Conservation (phyloP, 2,888 invertebrate species). For the Pachymerium ferrugineum region DNA sequence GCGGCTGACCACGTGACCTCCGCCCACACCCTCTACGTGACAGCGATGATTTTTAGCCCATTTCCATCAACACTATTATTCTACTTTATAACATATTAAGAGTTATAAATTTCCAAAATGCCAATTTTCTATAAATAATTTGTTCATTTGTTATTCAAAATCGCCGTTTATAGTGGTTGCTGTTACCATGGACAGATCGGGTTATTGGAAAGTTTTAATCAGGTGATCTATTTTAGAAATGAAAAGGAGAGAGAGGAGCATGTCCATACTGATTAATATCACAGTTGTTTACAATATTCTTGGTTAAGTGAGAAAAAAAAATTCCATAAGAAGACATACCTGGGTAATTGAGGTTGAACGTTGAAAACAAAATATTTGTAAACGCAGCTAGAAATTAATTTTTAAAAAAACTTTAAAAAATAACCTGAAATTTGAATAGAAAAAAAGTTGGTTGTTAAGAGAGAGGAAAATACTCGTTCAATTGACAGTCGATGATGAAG, state of each 20-base stretch:
- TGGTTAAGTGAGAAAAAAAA: no score
- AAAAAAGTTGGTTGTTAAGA: background rate
- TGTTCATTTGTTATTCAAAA: background rate
- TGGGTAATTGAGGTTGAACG: no score
- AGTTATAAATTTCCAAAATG: no score
- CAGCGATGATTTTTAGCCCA: background rate
- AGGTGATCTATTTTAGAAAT: background rate
- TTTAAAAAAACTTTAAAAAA: no score
- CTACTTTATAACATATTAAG: no score
- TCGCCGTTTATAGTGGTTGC: background rate
- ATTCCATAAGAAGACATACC: no score
- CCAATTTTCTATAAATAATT: background rate
- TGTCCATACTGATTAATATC: background rate
- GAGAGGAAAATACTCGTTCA: background rate
- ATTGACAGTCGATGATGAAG: constrained; percentile 12
- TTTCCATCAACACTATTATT: no score
- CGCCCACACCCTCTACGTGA: constrained; percentile 10
- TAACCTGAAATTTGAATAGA: no score
- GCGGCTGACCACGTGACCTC: constrained; percentile 15
- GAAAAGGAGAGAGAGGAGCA: background rate
- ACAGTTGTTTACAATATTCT: background rate
- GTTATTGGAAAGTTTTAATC: constrained; percentile 12
- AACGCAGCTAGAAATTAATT: no score
- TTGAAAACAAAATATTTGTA: no score
- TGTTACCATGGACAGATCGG: constrained; percentile 1